These are phyloP conservation scores for Periophthalmus magnuspinnatus DNA, from an alignment of 2,797 vertebrate species.

Conservation along the genomic window DNA sequence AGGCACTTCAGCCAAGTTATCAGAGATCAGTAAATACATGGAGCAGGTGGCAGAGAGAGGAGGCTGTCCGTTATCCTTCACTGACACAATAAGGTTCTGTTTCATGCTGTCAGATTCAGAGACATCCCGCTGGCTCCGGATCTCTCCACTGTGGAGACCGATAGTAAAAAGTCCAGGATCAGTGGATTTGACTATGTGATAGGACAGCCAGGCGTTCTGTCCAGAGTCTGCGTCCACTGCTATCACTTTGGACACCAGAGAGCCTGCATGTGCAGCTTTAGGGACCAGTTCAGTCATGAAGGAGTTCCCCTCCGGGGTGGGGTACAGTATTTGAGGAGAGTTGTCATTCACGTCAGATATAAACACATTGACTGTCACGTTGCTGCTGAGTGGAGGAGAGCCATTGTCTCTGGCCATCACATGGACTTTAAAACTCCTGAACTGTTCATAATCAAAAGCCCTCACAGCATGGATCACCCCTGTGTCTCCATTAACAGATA, in stretches of 20 bases:
- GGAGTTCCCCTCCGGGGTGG: constrained; percentile 44
- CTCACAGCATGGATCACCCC: constrained; percentile 60
- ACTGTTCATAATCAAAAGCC: constrained; percentile 61
- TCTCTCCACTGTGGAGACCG: constrained; percentile 62
- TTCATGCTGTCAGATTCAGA: constrained; percentile 70
- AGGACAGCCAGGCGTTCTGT: constrained; percentile 80
- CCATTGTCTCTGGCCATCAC: constrained; percentile 64
- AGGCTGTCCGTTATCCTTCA: constrained; percentile 62
- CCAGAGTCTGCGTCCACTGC: constrained; percentile 66
- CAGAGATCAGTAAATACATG: constrained; percentile 68
- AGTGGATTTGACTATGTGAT: constrained; percentile 72
- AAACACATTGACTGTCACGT: constrained; percentile 50
- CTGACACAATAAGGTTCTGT: constrained; percentile 71
- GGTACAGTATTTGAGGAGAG: constrained; percentile 58
- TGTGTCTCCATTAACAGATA: constrained; percentile 52
- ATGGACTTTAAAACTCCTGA: constrained; percentile 42
- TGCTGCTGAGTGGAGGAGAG: constrained; percentile 68
- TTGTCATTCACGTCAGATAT: constrained; percentile 78
- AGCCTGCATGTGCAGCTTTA: constrained; percentile 56
- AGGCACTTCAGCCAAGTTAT: constrained; percentile 77
- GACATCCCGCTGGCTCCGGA: constrained; percentile 54
- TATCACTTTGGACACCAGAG: constrained; percentile 72
- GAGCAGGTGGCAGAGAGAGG: constrained; percentile 66
- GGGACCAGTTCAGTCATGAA: constrained; percentile 59
- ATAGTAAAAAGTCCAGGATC: constrained; percentile 63